Base-by-base conservation (phyloP, 2,888 invertebrate genomes). In the Aromia moschata region DNA sequence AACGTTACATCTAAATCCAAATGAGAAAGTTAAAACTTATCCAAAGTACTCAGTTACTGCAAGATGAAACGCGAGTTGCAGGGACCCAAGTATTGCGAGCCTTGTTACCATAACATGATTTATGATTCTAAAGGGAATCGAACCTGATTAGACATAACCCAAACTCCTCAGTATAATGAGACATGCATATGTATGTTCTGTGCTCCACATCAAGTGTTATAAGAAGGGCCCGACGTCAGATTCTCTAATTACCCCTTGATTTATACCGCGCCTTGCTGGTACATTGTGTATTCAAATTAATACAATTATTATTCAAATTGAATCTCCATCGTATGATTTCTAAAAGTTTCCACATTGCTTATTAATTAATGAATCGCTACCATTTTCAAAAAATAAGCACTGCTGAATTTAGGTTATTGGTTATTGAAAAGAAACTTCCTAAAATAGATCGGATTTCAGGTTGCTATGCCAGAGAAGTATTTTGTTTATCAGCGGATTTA, bases 121-220 rank as follows among this genome's bases (percentile, higher is more conserved):
- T 74, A 76, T 68, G 67, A 62, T 56, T 56, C 71, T 63, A 63
- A 71, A 72, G 75, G 74, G 75, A 73, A 73, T 71, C 73, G 70
- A 70, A 70, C 66, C 74, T 75, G 76, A 77, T 77, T 76, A 76
- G 74, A 76, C 74, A 68, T 65, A 65, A 69, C 67, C 69, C 72
- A 67, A 69, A 68, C 70, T 71, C 67, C 68, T 69, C 70, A 57
- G 68, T 73, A 74, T 78, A 78, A 79, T 78, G 77, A 78, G 78
- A 78, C 77, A 77, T 77, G 76, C 76, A 77, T 77, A 78, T 78
- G 75, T 74, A 78, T 79, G 73, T 68, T 67, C 70, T 70, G 71
- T 72, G 72, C 64, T 65, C 70, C 70, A 70, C 69, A 75, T 76
- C 74, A 74, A 76, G 76, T 75, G 73, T 63, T 53, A 56, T 65